Conservation (phyloP, 2,797 vertebrate genomes). For the Xyrichtys novacula region DNA sequence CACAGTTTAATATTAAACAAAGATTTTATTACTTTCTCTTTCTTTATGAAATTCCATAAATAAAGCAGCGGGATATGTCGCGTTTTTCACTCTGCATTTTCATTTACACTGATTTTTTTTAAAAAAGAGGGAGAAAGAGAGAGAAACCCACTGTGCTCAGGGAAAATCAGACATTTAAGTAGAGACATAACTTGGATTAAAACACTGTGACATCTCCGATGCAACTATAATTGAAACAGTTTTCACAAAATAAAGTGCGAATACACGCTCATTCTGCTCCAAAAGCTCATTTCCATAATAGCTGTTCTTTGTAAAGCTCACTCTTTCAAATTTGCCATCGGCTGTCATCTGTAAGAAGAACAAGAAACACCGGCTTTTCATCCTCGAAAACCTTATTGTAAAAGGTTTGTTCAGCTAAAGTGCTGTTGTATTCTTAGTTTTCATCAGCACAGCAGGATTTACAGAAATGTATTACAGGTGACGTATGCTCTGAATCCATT, state of each 20-base stretch:
- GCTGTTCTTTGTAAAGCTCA: constrained; percentile 29
- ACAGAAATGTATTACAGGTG: constrained; percentile 50
- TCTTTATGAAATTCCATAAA: constrained; percentile 45
- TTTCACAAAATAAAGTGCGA: constrained; percentile 37
- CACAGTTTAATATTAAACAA: constrained; percentile 26
- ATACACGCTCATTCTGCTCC: not conserved
- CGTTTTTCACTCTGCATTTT: constrained; percentile 31
- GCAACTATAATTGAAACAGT: constrained; percentile 25
- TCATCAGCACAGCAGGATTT: constrained; percentile 46
- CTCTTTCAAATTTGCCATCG: constrained; percentile 49
- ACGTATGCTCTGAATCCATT: constrained; percentile 51
- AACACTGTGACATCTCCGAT: constrained; percentile 15
- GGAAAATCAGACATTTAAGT: constrained; percentile 14
- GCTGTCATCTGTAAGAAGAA: constrained; percentile 36
- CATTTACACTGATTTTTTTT: constrained; percentile 26
- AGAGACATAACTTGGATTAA: constrained; percentile 21
- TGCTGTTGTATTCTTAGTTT: constrained; percentile 40
- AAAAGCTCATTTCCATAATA: constrained; percentile 5
- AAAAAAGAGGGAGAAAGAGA: not conserved
- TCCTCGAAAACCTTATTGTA: constrained; percentile 45
- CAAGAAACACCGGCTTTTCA: constrained; percentile 34
- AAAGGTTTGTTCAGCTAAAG: constrained; percentile 50
- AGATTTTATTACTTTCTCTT: constrained; percentile 36
- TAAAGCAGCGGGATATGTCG: constrained; percentile 28
- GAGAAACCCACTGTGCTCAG: not conserved